A percentile compares a stretch with the other conserved stretches of the same genome.
Conservation (phyloP, 2,113 vertebrate species). For the Delphinapterus leucas region DNA sequence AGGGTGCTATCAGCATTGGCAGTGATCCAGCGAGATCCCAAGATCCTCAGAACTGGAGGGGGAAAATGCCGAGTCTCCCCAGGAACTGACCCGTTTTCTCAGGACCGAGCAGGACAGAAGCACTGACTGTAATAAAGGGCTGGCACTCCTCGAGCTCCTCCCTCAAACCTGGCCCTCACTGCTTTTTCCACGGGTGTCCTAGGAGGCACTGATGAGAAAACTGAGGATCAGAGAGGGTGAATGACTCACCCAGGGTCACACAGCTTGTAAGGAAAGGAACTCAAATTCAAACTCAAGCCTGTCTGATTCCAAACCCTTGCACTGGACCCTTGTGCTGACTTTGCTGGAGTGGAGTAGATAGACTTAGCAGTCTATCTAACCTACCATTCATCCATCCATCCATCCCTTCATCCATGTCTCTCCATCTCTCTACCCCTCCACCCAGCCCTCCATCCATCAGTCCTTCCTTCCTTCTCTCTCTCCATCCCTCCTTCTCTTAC, state of each 20-base stretch:
- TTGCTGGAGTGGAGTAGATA: not conserved
- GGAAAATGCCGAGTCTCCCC: not conserved
- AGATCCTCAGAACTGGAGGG: not conserved
- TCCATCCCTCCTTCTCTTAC: not conserved
- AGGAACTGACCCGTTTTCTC: not conserved
- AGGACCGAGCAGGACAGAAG: not conserved
- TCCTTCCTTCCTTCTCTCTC: too few relatives aligned
- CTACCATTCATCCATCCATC: not conserved
- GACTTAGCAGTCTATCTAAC: not conserved
- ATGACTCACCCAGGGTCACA: not conserved
- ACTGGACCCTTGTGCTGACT: not conserved
- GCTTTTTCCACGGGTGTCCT: not conserved
- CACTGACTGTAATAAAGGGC: fast-evolving
- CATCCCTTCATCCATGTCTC: not conserved
- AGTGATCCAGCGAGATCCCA: fast-evolving
- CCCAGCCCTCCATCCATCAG: too few relatives aligned
- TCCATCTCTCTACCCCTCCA: too few relatives aligned
- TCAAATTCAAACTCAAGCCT: not conserved
- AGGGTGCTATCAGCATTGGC: not conserved
- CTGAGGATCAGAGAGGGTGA: not conserved
- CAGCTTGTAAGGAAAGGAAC: not conserved
- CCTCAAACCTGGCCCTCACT: not conserved
- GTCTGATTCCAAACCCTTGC: not conserved
- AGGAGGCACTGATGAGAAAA: not conserved
- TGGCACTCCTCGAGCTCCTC: too few relatives aligned